Evolutionary conservation across 2,888 invertebrate genomes (phyloP).

Genomic region (Drosophila borborema): DNA sequence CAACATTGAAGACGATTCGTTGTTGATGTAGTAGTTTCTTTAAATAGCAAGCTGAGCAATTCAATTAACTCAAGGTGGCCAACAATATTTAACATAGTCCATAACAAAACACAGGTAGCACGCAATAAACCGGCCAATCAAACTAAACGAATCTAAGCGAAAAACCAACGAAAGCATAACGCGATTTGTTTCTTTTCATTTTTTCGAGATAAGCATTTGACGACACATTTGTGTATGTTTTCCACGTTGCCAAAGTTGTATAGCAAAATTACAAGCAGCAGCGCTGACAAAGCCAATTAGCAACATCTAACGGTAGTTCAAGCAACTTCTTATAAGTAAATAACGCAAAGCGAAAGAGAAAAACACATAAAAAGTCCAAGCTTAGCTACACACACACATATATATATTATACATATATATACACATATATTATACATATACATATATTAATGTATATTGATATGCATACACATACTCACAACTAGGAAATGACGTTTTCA

Average conservation of each 20-base stretch:
- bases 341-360: slow-evolving; percentile 55
- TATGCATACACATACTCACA: slow-evolving; percentile 27
- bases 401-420: neutral
- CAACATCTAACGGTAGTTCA: slow-evolving; percentile 71
- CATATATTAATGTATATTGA: neutral
- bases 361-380: slow-evolving; percentile 41
- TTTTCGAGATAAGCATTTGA: slow-evolving; percentile 43
- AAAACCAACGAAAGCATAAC: slow-evolving; percentile 46
- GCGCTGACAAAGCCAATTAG: slow-evolving; percentile 67
- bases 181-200: slow-evolving; percentile 11
- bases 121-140: slow-evolving; percentile 53
- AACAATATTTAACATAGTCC: slow-evolving; percentile 14
- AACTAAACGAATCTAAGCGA: slow-evolving; percentile 38
- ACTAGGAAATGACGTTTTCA: slow-evolving; percentile 75
- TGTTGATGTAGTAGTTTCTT: slow-evolving; percentile 23
- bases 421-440: too few relatives aligned
- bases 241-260: slow-evolving; percentile 50
- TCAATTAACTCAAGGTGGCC: slow-evolving; percentile 63
- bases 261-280: slow-evolving; percentile 38
- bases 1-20: neutral
- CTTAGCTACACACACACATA: slow-evolving; percentile 26
- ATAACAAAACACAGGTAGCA: slow-evolving; percentile 57
- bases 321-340: slow-evolving; percentile 68
- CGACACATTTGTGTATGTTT: slow-evolving; percentile 29
- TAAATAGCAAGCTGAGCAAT: slow-evolving; percentile 32